Base-by-base conservation (phyloP, 2,888 invertebrate genomes). In the Trichopoda pennipes region DNA sequence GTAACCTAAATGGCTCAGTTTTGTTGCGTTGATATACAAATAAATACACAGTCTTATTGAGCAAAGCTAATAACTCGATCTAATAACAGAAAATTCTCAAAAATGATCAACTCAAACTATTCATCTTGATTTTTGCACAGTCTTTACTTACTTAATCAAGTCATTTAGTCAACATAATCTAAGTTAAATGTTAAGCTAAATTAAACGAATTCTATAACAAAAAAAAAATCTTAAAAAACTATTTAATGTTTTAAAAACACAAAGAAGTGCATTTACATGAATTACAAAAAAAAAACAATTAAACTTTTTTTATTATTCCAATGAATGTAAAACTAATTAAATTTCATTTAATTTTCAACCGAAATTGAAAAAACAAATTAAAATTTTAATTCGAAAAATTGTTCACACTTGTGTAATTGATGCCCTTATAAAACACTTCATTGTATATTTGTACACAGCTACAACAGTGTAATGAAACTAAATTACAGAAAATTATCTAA, bases 401-500 rank as follows among this genome's bases (percentile, higher is more conserved):
- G 47, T 77, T 77, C 69, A 77, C 76, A 77, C 76, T 61, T 77
- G 17, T 35, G 35, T 17, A 68, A 23, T 16, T 44, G 23, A 66
- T 44, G 60, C 60, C 44, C 44, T 76, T 44, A 21, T 60, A 60
- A 60, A 60, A 60, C 38, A 35, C 28, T 75, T 60, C 21, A 12
- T 14, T 38, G 38, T 14, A 38, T 6, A 12, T 44, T 16, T n/a
- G 42, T 10, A 70, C 38, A 38, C 16, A 74, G 68, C 51, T 56
- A 21, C 28, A 49, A 76, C 47, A 70, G 61, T 51, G 28, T 58
- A 42, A 74, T 73, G 38, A 69, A 74, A 61, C 68, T 61, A 58
- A 80, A 80, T 80, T 80, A 49, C 75, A 68, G 66, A 80, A 79
- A 75, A 82, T 82, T 82, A 82, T 82, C 82, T 76, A 35, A 55